Percentiles rank a stretch among this genome's conserved stretches.
These are phyloP conservation scores for Grus americana DNA, from an alignment of 2,113 vertebrate species.

Conservation along the genomic window DNA sequence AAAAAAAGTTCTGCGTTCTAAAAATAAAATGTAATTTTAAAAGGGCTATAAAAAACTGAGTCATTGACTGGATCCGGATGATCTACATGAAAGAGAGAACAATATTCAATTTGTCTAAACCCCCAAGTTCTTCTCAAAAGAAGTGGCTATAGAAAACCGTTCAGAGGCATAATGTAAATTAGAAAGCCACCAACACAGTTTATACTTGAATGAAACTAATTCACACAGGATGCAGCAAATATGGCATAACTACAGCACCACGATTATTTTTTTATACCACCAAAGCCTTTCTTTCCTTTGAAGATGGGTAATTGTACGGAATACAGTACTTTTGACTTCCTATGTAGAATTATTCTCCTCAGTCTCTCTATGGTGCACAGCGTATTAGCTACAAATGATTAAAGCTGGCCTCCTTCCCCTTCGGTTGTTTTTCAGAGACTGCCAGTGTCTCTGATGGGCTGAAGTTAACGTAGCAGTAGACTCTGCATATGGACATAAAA, in stretches of 20 bases:
- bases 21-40: slow-evolving; percentile 41
- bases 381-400: slow-evolving; percentile 38
- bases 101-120: slow-evolving; percentile 29
- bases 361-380: background rate
- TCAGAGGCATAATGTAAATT: slow-evolving; percentile 13
- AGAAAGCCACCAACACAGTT: slow-evolving; percentile 24
- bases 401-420: slow-evolving; percentile 37
- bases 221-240: background rate
- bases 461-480: background rate
- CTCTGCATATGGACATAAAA: background rate
- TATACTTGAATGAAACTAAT: slow-evolving; percentile 51
- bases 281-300: slow-evolving; percentile 64
- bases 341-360: background rate
- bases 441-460: background rate
- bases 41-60: slow-evolving; percentile 6
- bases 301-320: slow-evolving; percentile 43
- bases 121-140: slow-evolving; percentile 41
- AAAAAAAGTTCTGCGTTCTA: slow-evolving; percentile 12
- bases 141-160: background rate
- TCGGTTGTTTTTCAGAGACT: background rate
- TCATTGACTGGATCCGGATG: slow-evolving; percentile 7
- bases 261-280: background rate
- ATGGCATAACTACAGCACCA: background rate
- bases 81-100: slow-evolving; percentile 47
- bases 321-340: slow-evolving; percentile 6